These are phyloP conservation scores for Hippocampus kuda DNA, from an alignment of 2,797 vertebrate species.

Conservation along the genomic window DNA sequence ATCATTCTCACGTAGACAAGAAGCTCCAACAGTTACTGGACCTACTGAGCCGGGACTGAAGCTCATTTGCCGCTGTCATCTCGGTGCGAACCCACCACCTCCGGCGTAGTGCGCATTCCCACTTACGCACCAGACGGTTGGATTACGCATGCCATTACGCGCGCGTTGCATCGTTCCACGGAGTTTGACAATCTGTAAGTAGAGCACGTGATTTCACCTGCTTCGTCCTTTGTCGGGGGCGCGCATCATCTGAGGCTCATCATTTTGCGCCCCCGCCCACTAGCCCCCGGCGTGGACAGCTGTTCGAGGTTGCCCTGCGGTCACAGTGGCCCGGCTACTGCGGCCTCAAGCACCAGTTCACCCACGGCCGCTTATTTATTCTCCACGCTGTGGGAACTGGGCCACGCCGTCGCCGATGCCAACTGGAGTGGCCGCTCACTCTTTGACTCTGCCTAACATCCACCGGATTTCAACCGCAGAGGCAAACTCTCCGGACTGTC, in stretches of 20 bases:
- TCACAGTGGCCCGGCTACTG: conserved; percentile 60
- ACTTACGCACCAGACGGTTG: conserved; percentile 1
- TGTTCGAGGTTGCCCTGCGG: conserved; percentile 62
- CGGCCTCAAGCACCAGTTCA: conserved; percentile 34
- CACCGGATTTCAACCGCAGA: conserved; percentile 58
- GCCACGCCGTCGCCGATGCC: conserved; percentile 62
- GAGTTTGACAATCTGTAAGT: conserved; percentile 14
- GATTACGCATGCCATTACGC: conserved; percentile 54
- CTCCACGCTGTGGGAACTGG: conserved; percentile 51
- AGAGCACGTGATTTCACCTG: conserved; percentile 71
- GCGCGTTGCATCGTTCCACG: conserved; percentile 19
- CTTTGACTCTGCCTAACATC: conserved; percentile 59
- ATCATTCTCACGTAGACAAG: conserved; percentile 51
- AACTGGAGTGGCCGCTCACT: conserved; percentile 62
- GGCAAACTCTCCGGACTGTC: conserved; percentile 55
- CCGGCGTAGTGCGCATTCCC: neutral
- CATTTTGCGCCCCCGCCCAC: conserved; percentile 45
- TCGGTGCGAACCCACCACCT: conserved; percentile 17
- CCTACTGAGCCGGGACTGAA: conserved; percentile 50
- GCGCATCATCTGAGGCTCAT: conserved; percentile 51
- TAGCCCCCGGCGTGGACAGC: conserved; percentile 53
- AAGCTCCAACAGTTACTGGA: conserved; percentile 42
- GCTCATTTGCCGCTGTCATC: conserved; percentile 19
- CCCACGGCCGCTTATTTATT: conserved; percentile 11
- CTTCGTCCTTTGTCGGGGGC: conserved; percentile 52